Base-by-base conservation (phyloP, 2,888 invertebrate genomes). In the Pimpla rufipes region DNA sequence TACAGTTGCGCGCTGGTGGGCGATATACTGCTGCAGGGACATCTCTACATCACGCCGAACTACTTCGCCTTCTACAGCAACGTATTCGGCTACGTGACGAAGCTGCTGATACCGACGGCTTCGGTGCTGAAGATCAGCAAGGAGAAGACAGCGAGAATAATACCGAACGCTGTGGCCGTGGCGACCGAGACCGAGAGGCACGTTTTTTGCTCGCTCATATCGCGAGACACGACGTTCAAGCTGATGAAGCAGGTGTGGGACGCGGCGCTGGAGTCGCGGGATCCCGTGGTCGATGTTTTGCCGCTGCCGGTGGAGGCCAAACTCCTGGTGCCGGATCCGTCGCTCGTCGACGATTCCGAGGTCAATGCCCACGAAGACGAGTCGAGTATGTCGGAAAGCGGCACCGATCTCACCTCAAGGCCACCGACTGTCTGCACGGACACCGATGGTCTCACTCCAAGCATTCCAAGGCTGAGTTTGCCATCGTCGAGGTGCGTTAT, bases 21-120 rank as follows among this genome's bases (percentile, higher is more conserved):
- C 85, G 98, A 98, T 93, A 97, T 98, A 89, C 94, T 98, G 73
- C 95, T 98, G 29, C 98, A 98, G 94, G 98, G 98, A 76, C 97
- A 98, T 93, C 95, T 99, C 88, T 98, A 98, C 94, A 98, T 98
- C 92, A 98, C 98, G 85, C 97, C 97, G 92, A 98, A 98, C 93
- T 98, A 98, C 94, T 98, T 98, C 94, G 98, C 98, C 89, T 98
- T 98, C 95, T 98, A 98, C 94, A 98, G 98, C 85, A 98, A 98
- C 93, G 98, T 99, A 81, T 98, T 98, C 93, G 98, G 98, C 90
- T 97, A 98, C 94, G 97, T 98, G 87, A 98, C 98, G 90, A 97
- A 97, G 97, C 94, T 98, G 88, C 95, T 98, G 89, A 98, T 99
- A 91, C 98, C 98, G 62, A 96, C 98, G 87, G 95, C 95, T 78